These are phyloP conservation scores for Candoia aspera DNA, from an alignment of 2,113 vertebrate genomes.

Conservation along the genomic window DNA sequence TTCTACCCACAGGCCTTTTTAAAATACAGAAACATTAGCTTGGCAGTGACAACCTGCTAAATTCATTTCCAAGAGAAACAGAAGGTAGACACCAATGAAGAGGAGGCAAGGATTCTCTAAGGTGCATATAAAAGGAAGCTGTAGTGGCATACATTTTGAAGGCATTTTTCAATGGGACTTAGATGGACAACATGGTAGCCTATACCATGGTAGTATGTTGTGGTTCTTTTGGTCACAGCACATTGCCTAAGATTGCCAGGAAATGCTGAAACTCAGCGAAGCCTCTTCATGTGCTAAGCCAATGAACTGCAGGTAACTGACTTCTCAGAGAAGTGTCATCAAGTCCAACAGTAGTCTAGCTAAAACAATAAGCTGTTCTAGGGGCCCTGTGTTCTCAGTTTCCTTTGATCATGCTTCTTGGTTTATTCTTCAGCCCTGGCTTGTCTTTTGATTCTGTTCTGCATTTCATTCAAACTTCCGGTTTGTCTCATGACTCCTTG, in stretches of 20 bases:
- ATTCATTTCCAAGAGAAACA: not conserved
- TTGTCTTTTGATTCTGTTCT: not conserved
- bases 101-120: not conserved
- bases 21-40: not conserved
- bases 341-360: not conserved
- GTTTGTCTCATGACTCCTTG: not conserved
- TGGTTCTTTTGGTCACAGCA: not conserved
- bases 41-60: not conserved
- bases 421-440: not conserved
- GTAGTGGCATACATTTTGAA: not conserved
- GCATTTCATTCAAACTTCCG: not conserved
- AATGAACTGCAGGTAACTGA: not conserved
- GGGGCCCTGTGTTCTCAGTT: not conserved
- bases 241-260: not conserved
- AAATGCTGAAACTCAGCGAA: not conserved
- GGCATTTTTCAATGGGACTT: not conserved
- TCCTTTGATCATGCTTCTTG: not conserved
- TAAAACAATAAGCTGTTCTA: not conserved
- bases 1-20: not conserved
- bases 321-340: not conserved
- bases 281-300: not conserved
- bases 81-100: not conserved
- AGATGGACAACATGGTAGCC: not conserved
- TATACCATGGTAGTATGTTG: not conserved
- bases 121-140: not conserved